A percentile compares a stretch with the other conserved stretches of the same genome.
phyloP scores from a whole-genome alignment of 53 echinoderm and acorn worm species.

The Glandiceps talaboti region DNA sequence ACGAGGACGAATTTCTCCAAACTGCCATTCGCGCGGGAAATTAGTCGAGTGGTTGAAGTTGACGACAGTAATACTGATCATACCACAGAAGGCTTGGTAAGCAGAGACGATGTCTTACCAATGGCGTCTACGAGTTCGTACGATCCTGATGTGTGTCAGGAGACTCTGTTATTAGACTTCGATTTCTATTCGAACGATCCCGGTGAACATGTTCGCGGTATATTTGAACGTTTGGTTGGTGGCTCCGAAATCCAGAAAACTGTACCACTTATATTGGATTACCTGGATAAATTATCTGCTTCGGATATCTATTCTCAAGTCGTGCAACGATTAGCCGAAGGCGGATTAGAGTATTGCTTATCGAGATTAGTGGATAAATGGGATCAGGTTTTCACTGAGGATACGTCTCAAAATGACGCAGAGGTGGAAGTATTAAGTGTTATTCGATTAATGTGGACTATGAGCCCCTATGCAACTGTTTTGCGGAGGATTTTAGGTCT shows the following conservation, averaged over 20 bases:
- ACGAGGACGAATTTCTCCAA: neutral
- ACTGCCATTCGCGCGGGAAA: neutral
- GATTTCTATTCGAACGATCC: neutral
- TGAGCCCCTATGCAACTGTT: slow-evolving; percentile 67
- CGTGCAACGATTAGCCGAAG: slow-evolving; percentile 74
- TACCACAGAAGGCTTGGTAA: neutral
- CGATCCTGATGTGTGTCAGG: neutral
- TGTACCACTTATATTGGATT: slow-evolving; percentile 59
- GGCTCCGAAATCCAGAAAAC: slow-evolving; percentile 62
- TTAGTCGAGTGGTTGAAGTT: neutral
- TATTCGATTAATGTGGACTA: slow-evolving; percentile 77
- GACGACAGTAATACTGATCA: neutral
- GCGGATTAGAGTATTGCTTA: neutral
- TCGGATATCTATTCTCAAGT: slow-evolving; percentile 66
- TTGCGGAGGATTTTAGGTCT: slow-evolving; percentile 47
- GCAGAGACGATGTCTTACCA: neutral
- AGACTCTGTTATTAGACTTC: neutral
- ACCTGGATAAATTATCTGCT: slow-evolving; percentile 70
- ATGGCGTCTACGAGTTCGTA: neutral
- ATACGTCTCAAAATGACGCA: neutral
- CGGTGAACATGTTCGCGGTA: neutral
- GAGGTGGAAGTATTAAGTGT: slow-evolving; percentile 78
- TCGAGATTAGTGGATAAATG: neutral
- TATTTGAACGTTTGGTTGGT: neutral
- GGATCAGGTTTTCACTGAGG: neutral